Conservation (phyloP, 1,140 invertebrate species). For the Aphidius gifuensis region DNA sequence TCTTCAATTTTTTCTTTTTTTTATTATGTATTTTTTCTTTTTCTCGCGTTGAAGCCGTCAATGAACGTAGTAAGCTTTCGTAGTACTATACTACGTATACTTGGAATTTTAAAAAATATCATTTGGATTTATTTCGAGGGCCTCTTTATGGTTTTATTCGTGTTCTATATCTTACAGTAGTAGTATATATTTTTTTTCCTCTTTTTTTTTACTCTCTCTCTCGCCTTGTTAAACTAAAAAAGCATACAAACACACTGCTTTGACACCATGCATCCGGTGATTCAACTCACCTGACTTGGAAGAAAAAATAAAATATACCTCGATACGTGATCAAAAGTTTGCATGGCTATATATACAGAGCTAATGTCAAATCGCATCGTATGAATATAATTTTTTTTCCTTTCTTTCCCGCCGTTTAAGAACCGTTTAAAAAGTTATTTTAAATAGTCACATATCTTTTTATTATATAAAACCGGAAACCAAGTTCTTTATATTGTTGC, state of each 20-base stretch:
- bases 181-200: conserved; percentile 1
- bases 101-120: conserved; percentile 15
- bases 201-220: conserved; percentile 10
- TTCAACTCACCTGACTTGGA: conserved; percentile 6
- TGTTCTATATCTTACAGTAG: background rate
- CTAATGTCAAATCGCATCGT: conserved; percentile 11
- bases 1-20: too few species aligned
- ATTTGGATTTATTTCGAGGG: conserved; percentile 21
- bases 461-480: background rate
- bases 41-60: conserved; percentile 24
- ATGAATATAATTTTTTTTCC: background rate
- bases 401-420: conserved; percentile 33
- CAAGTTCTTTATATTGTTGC: conserved; percentile 14
- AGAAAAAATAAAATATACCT: background rate
- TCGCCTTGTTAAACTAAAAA: conserved; percentile 15
- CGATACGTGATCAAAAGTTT: conserved; percentile 24
- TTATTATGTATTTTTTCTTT: too few species aligned
- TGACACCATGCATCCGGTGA: background rate
- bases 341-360: conserved; percentile 8
- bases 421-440: conserved; percentile 42
- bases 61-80: conserved; percentile 46
- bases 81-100: conserved; percentile 27
- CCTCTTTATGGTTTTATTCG: conserved; percentile 19
- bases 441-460: conserved; percentile 19
- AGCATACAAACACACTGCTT: background rate